Evolutionary conservation across 1,140 invertebrate genomes (phyloP).

Genomic region (Drosophila setifemur): DNA sequence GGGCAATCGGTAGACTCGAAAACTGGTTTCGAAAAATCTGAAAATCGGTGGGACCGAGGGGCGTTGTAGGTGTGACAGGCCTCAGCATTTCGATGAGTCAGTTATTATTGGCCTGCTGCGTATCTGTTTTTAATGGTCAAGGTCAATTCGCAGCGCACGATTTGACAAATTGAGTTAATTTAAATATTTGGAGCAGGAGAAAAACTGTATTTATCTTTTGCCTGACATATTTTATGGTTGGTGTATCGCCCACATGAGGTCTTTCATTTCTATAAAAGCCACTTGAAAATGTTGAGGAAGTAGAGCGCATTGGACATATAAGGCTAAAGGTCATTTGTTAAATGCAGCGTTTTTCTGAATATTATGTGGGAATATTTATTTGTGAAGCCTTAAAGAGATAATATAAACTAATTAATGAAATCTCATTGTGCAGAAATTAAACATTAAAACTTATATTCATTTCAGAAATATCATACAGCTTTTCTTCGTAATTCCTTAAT

Average conservation of each 20-base stretch:
- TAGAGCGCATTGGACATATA: background rate
- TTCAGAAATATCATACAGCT: too few relatives aligned
- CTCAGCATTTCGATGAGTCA: constrained; percentile 44
- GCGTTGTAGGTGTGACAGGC: constrained; percentile 54
- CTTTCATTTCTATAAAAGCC: background rate
- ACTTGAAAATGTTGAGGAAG: constrained; percentile 21
- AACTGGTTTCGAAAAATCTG: constrained; percentile 45
- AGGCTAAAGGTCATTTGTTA: background rate
- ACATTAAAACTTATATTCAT: too few relatives aligned
- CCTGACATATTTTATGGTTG: background rate
- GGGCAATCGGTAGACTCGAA: constrained; percentile 36
- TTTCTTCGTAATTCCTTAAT: too few relatives aligned
- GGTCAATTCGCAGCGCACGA: constrained; percentile 50
- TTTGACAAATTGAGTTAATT: constrained; percentile 66
- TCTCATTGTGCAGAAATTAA: too few relatives aligned
- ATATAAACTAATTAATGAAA: too few relatives aligned
- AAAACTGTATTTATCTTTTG: background rate
- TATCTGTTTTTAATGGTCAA: constrained; percentile 26
- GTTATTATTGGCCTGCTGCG: too few relatives aligned
- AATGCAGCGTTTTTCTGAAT: background rate
- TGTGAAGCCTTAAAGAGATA: background rate
- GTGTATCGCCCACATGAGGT: constrained; percentile 16
- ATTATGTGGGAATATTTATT: background rate
- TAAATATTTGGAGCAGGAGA: constrained; percentile 56
- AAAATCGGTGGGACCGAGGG: constrained; percentile 1